Conservation (phyloP, 2,113 vertebrate species). For the Poeciliopsis occidentalis region DNA sequence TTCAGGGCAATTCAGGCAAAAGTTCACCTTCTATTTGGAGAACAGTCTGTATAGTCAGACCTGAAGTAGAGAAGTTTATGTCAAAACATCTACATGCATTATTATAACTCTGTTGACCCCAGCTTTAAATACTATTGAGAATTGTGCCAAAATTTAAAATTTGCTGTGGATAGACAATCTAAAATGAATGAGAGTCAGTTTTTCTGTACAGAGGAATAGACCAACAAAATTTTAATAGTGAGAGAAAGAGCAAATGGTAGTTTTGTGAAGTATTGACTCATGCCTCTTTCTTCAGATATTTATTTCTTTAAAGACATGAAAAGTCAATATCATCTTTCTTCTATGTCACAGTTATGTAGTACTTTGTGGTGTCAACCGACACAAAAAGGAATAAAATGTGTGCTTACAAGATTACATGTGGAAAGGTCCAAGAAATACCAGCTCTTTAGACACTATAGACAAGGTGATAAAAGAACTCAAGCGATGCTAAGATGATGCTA, state of each 20-base stretch:
- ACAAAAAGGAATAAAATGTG: neutral
- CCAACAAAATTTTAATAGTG: too few relatives aligned
- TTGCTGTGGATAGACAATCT: neutral
- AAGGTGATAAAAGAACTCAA: constrained; percentile 43
- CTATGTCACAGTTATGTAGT: neutral
- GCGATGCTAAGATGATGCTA: constrained; percentile 23
- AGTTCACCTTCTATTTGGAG: neutral
- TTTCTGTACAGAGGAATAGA: neutral
- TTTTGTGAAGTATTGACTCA: neutral
- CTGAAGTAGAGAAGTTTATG: neutral
- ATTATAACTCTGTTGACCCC: neutral
- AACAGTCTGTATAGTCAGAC: neutral
- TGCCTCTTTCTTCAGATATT: neutral
- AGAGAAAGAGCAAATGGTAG: neutral
- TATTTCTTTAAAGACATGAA: too few relatives aligned
- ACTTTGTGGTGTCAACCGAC: neutral
- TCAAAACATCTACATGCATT: neutral
- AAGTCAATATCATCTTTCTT: neutral
- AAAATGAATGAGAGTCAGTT: neutral
- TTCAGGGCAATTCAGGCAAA: neutral
- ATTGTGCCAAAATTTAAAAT: neutral
- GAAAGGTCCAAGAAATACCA: neutral
- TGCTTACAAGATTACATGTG: neutral
- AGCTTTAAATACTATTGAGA: neutral
- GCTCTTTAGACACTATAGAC: neutral